These are phyloP conservation scores for Eurytoma californica DNA, from an alignment of 2,888 invertebrate species.

Conservation along the genomic window DNA sequence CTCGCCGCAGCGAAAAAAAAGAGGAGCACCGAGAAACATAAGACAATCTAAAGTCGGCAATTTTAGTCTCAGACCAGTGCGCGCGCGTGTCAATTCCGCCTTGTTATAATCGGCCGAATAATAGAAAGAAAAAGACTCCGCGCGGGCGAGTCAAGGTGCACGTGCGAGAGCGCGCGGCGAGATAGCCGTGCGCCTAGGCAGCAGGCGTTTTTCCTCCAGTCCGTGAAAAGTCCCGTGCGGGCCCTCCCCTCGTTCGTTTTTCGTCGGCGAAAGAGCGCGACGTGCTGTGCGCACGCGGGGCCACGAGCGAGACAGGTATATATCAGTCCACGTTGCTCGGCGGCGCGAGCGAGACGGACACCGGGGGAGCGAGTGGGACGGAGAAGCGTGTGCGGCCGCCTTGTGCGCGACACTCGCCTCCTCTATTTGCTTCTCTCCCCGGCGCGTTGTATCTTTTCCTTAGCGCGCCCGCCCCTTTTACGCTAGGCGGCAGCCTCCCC, in stretches of 20 bases:
- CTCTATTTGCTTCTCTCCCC: slow-evolving; percentile 21
- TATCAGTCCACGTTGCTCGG: not conserved
- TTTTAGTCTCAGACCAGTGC: slow-evolving; percentile 20
- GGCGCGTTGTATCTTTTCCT: slow-evolving; percentile 9
- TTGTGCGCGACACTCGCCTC: slow-evolving; percentile 37
- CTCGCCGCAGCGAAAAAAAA: slow-evolving; percentile 4
- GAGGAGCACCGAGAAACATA: slow-evolving; percentile 22
- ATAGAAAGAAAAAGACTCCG: too few species aligned
- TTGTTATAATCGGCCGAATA: not conserved
- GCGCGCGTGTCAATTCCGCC: slow-evolving; percentile 9
- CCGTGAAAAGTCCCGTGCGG: too few species aligned
- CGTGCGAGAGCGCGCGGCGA: not conserved
- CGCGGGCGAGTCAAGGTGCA: too few species aligned
- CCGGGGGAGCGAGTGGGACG: not conserved
- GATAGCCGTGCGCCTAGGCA: too few species aligned
- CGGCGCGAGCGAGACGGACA: not conserved
- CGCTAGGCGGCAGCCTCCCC: slow-evolving; percentile 10
- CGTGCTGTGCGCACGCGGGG: not conserved
- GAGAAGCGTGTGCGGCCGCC: slow-evolving; percentile 23
- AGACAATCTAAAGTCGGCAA: slow-evolving; percentile 27
- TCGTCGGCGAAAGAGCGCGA: not conserved
- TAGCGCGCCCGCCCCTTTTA: not conserved
- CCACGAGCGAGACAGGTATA: slow-evolving; percentile 25
- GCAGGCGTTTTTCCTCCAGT: not conserved
- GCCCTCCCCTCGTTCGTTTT: too few species aligned